Base-by-base conservation (phyloP, 1,140 invertebrate genomes). In the Achroia grisella region DNA sequence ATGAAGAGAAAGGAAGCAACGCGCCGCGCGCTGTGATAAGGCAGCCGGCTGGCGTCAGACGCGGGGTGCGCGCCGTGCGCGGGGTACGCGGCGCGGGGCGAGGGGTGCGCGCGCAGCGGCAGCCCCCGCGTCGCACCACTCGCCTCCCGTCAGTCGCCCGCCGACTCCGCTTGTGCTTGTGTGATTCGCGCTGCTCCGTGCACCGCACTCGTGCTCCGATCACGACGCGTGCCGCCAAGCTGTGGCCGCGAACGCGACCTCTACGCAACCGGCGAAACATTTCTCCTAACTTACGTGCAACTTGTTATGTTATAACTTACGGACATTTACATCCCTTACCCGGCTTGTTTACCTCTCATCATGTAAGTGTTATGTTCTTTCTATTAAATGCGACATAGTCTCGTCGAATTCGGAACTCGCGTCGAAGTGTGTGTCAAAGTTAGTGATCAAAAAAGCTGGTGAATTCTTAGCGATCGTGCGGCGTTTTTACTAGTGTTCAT, bases 1-100 rank as follows among this genome's bases (percentile, higher is more conserved):
- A 84, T 71, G 76, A 81, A 71, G 79, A 83, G 77, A 83, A 81
- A 81, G 79, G 79, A 81, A 79, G 77, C 79, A 71, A 75, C 67
- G 77, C 73, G 72, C 69, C 74, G 77, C 56, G 67, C 73, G 74
- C 65, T 72, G 69, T 80, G 79, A 83, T 83, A 83, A 83, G 79
- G 74, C 73, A 70, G 62, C 70, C 62, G 68, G 60, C 65, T 69
- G 68, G 71, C 64, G 71, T 62, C 57, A 57, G 48, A 54, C 52
- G 60, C 40, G 66, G 53, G 57, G 56, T 33, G 59, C 53, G 65
- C 27, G 61, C 32, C 62, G 46, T 41, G 49, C 37, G 54, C 42
- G 51, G 52, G 33, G 44, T n/a, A 23, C 17, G 34, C 15, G 50
- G 50, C 36, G 58, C 45, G 55, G 39, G 61, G 39, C 27, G 69